Percentiles rank a stretch among this genome's conserved stretches.
These are phyloP conservation scores for Bryconaethiops microstoma DNA, from an alignment of 2,797 vertebrate species.

Conservation along the genomic window DNA sequence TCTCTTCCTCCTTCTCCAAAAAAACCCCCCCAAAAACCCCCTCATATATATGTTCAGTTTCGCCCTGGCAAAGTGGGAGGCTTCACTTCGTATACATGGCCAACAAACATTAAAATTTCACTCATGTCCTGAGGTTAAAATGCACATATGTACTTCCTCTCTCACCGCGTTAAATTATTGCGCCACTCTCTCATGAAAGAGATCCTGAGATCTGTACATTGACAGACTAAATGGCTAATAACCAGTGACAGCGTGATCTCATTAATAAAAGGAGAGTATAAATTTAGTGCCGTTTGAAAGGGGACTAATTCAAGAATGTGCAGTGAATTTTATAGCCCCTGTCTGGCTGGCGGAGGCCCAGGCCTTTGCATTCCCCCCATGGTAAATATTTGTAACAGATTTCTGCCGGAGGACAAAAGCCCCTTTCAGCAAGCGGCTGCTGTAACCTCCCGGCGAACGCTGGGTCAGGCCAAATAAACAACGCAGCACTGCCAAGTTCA, in stretches of 20 bases:
- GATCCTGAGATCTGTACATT: conserved; percentile 87
- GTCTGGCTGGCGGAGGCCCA: conserved; percentile 91
- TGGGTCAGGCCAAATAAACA: conserved; percentile 98
- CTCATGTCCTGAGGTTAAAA: conserved; percentile 46
- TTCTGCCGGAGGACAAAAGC: conserved; percentile 93
- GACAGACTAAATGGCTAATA: conserved; percentile 89
- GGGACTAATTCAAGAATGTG: conserved; percentile 90
- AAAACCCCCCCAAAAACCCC: no score
- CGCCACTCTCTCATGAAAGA: conserved; percentile 80
- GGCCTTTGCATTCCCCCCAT: conserved; percentile 83
- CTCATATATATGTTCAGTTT: not conserved
- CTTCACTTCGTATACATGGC: conserved; percentile 22
- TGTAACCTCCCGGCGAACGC: conserved; percentile 84
- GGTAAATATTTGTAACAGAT: conserved; percentile 99
- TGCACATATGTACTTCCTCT: conserved; percentile 51
- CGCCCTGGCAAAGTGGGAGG: conserved; percentile 24
- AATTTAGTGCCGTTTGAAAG: conserved; percentile 89
- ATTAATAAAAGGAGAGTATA: conserved; percentile 85
- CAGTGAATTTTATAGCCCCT: conserved; percentile 90
- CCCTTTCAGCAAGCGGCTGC: conserved; percentile 89
- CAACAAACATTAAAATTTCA: conserved; percentile 54
- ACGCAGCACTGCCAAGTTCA: conserved; percentile 87
- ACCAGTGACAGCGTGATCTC: conserved; percentile 93
- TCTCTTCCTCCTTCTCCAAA: no score
- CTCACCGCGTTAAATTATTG: conserved; percentile 70